phyloP scores from a whole-genome alignment of 2,888 invertebrate species.

The Bruchidius siliquastri region DNA sequence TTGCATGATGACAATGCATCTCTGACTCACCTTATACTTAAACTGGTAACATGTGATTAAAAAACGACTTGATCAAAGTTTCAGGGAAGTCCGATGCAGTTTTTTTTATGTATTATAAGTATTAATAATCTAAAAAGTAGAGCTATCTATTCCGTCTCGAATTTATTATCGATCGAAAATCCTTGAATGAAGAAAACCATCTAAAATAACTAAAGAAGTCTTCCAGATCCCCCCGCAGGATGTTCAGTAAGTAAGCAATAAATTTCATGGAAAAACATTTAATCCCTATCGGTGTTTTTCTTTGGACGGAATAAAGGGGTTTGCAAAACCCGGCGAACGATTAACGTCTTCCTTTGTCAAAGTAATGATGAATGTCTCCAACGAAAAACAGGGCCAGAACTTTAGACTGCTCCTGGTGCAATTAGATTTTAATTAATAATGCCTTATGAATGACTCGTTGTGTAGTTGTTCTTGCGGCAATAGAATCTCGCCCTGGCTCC shows the following conservation, averaged over 20 bases:
- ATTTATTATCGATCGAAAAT: background rate
- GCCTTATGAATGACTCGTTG: constrained; percentile 43
- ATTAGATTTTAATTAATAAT: constrained; percentile 51
- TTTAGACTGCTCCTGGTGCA: constrained; percentile 33
- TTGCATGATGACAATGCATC: too few relatives aligned
- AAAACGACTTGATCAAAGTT: too few relatives aligned
- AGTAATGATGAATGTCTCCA: constrained; percentile 47
- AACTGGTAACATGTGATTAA: too few relatives aligned
- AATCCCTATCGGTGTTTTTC: background rate
- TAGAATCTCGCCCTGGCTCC: constrained; percentile 3
- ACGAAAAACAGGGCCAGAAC: constrained; percentile 36
- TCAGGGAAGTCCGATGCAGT: too few relatives aligned
- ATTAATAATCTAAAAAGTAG: too few relatives aligned
- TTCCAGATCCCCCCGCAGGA: background rate
- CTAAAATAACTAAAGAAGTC: background rate
- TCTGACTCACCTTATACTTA: too few relatives aligned
- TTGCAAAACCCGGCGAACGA: constrained; percentile 22
- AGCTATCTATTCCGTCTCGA: too few relatives aligned
- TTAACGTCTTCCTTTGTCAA: constrained; percentile 47
- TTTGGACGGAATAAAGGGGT: background rate
- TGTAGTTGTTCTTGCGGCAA: constrained; percentile 32
- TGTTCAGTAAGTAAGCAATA: background rate
- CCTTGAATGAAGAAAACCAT: background rate
- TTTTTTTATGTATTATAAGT: too few relatives aligned
- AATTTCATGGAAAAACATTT: background rate